Evolutionary conservation across 2,113 vertebrate genomes (phyloP).

Genomic region (Gallinago jamesoni): DNA sequence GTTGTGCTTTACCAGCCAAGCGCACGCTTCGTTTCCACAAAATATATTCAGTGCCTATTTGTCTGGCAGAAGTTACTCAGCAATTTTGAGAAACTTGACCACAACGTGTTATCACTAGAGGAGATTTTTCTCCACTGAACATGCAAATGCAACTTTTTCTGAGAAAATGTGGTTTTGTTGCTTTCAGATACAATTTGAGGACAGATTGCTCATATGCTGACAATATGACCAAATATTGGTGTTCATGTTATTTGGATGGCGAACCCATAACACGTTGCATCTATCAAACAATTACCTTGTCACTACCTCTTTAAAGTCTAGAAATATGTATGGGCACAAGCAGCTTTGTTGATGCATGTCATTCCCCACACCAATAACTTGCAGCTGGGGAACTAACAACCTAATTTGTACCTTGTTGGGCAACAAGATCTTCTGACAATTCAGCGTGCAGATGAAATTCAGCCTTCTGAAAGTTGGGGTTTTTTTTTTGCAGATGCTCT

Average conservation of each 20-base stretch:
- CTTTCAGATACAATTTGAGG: background rate
- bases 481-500: background rate
- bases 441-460: background rate
- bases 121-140: background rate
- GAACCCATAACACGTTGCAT: background rate
- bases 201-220: background rate
- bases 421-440: background rate
- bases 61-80: background rate
- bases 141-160: background rate
- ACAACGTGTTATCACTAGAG: background rate
- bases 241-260: background rate
- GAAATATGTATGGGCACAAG: background rate
- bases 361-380: background rate
- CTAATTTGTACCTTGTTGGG: background rate
- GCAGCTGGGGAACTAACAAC: slow-evolving; percentile 16
- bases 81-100: background rate
- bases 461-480: background rate
- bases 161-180: background rate
- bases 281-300: slow-evolving; percentile 46
- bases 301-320: slow-evolving; percentile 6
- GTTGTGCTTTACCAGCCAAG: background rate
- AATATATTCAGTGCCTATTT: background rate
- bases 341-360: background rate
- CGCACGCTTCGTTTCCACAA: background rate
- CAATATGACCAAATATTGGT: background rate